Percentiles rank a stretch among this genome's conserved stretches.
Evolutionary conservation across 2,113 vertebrate genomes (phyloP).

Genomic region (Zapus hudsonius): DNA sequence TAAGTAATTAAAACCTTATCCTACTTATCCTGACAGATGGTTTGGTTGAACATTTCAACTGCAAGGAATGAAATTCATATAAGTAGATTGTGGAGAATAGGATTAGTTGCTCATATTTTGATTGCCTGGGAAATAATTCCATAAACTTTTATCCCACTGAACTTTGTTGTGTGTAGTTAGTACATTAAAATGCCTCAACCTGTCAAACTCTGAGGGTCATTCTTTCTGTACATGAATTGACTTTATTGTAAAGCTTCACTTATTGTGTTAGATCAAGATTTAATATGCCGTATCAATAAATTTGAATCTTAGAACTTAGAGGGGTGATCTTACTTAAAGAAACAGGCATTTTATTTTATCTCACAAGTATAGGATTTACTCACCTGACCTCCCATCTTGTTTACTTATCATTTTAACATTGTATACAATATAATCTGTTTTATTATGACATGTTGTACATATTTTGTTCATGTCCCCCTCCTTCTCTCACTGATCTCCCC

Average conservation of each 20-base stretch:
- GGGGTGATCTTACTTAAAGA: neutral
- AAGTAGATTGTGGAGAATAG: slow-evolving; percentile 70
- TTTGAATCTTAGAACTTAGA: slow-evolving; percentile 33
- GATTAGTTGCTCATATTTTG: slow-evolving; percentile 64
- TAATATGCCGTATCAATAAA: neutral
- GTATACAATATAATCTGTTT: neutral
- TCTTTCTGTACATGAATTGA: neutral
- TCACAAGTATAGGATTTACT: neutral
- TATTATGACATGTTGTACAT: neutral
- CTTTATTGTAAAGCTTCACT: slow-evolving; percentile 23
- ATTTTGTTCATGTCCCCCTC: neutral
- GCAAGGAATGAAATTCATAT: slow-evolving; percentile 72
- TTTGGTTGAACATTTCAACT: slow-evolving; percentile 78
- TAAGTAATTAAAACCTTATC: slow-evolving; percentile 82
- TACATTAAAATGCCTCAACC: slow-evolving; percentile 1
- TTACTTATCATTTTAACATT: neutral
- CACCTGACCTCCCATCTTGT: neutral
- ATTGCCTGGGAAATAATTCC: slow-evolving; percentile 63
- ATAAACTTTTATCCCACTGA: slow-evolving; percentile 28
- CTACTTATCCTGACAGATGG: slow-evolving; percentile 81
- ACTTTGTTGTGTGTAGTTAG: slow-evolving; percentile 5
- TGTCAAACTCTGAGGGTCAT: neutral
- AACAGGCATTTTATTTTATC: neutral
- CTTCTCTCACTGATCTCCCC: neutral
- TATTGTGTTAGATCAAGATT: neutral